Base-by-base conservation (phyloP, 64 coral and sea anemone genomes). In the Stichodactyla mertensii region DNA sequence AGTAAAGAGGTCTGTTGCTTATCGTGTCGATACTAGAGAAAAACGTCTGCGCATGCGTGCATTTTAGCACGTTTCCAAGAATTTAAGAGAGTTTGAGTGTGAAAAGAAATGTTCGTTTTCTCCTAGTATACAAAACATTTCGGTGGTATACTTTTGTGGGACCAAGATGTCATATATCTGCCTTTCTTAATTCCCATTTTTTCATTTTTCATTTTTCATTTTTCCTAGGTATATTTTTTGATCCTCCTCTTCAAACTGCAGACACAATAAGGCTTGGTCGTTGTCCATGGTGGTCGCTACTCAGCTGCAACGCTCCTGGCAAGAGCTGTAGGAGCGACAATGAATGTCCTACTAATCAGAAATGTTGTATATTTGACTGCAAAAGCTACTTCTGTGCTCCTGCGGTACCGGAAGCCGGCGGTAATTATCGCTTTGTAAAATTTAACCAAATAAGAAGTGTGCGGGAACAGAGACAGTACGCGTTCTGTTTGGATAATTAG, bases 331-430 rank as follows among this genome's bases (percentile, higher is more conserved):
- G 2, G 16, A 61, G 10, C 12, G 83, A 85, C 83, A 16, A 0
- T 16, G 83, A 85, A 36, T 85, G 83, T 55, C 83, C 23, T 16
- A 26, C 22, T 20, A 64, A 20, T 11, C 12, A 61, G 2, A 85
- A 85, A 51, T 85, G 83, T 36, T 85, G 83, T 85, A 13, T 85
- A 22, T 85, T 64, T 64, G 54, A 64, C 54, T 85, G 83, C 15
- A 36, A 55, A 6, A 62, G 52, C 6, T 61, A 24, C 55, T 85
- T 55, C 83, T 85, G 83, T 52, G 57, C 83, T 16, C 8, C 53
- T 10, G 14, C 83, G 16, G 56, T 85, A 85, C 83, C 83, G 6
- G 15, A 36, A 36, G 15, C 2, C 8, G 9, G 1, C 0, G 83
- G 83, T 85, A 52, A 85, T 18, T 19, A 6, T 82, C 10, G 19